Conservation (phyloP, 2,888 invertebrate species). For the Mesochorus sp. region DNA sequence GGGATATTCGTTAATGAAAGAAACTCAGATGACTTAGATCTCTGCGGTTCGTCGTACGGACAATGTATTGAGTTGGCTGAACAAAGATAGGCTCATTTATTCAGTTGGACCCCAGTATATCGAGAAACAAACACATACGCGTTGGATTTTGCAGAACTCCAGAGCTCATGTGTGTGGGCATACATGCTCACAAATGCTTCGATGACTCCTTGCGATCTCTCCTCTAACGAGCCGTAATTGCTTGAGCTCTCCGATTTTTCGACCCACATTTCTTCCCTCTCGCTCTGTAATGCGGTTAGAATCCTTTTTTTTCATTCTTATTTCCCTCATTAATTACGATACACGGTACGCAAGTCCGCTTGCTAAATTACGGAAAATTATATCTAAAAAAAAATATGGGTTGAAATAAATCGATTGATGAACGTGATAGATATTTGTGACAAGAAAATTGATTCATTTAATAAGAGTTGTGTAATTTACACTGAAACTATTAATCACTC, state of each 20-base stretch:
- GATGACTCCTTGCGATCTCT: conserved; percentile 69
- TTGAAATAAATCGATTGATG: no score
- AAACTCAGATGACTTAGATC: not conserved
- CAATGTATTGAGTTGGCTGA: conserved; percentile 16
- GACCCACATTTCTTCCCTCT: conserved; percentile 62
- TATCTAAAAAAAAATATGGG: not conserved
- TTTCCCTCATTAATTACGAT: conserved; percentile 32
- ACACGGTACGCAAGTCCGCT: conserved; percentile 19
- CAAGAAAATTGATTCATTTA: no score
- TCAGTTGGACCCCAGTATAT: conserved; percentile 23
- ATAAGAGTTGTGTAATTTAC: no score
- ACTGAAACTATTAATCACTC: no score
- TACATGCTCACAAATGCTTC: conserved; percentile 70
- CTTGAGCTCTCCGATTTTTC: conserved; percentile 68
- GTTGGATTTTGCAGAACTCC: conserved; percentile 54
- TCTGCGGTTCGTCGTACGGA: conserved; percentile 9
- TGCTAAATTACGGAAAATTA: not conserved
- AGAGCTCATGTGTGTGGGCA: conserved; percentile 61
- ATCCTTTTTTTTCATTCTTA: conserved; percentile 10
- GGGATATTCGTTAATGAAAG: conserved; percentile 4
- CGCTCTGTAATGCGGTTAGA: not conserved
- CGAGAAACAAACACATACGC: conserved; percentile 56
- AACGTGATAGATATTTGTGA: no score
- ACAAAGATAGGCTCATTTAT: conserved; percentile 22
- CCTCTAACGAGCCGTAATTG: conserved; percentile 72